Evolutionary conservation across 2,888 invertebrate species (phyloP).

Genomic region (Argynnis bischoffii): DNA sequence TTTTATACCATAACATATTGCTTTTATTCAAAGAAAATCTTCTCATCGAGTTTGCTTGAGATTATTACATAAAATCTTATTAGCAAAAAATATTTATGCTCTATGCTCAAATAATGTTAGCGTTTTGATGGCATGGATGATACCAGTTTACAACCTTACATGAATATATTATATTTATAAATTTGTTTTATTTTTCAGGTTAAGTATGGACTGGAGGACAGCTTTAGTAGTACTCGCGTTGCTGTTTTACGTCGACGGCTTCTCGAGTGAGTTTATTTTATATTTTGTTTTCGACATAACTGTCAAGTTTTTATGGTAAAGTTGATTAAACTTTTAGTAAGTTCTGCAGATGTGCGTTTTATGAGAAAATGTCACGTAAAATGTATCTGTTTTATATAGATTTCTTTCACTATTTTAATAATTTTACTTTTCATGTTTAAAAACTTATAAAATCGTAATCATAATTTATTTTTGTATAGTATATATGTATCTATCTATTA

Average conservation of each 20-base stretch:
- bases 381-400: too few species aligned
- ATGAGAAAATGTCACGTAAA: not conserved
- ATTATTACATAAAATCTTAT: too few species aligned
- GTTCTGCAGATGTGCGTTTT: not conserved
- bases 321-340: slow-evolving; percentile 12
- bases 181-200: slow-evolving; percentile 57
- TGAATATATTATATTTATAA: slow-evolving; percentile 10
- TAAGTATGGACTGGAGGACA: slow-evolving; percentile 71
- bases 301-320: slow-evolving; percentile 9
- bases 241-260: slow-evolving; percentile 69
- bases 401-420: too few species aligned
- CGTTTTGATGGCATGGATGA: not conserved
- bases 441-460: too few species aligned
- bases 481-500: too few species aligned
- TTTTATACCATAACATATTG: not conserved
- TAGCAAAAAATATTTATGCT: not conserved
- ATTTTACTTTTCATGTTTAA: too few species aligned
- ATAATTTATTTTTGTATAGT: too few species aligned
- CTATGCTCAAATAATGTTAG: not conserved
- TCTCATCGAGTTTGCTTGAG: too few species aligned
- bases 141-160: not conserved
- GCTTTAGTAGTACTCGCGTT: slow-evolving; percentile 58
- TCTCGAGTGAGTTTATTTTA: slow-evolving; percentile 66
- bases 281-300: slow-evolving; percentile 6
- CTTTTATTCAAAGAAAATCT: too few species aligned